Conservation (phyloP, 2,113 vertebrate species). For the Clarias macrocephalus region DNA sequence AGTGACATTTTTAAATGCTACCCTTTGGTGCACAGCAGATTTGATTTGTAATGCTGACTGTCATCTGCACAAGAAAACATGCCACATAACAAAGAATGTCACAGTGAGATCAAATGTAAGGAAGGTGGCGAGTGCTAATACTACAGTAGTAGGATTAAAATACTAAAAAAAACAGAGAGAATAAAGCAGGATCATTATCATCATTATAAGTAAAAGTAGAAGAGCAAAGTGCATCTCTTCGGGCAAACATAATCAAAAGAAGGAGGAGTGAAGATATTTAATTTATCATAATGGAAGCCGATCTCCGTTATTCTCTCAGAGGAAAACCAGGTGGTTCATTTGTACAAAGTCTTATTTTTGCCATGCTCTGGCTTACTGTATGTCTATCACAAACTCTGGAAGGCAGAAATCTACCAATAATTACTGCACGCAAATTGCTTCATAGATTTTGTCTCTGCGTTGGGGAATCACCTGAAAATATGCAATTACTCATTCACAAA, state of each 20-base stretch:
- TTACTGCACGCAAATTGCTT: conserved; percentile 13
- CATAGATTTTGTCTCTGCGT: conserved; percentile 17
- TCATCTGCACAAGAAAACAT: conserved; percentile 1
- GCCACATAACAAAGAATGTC: not conserved
- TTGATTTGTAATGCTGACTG: conserved; percentile 49
- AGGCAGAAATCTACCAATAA: conserved; percentile 27
- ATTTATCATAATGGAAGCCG: conserved; percentile 55
- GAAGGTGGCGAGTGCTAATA: not conserved
- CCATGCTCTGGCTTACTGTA: not conserved
- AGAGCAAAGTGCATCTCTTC: conserved; percentile 48
- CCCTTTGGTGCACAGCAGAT: conserved; percentile 48
- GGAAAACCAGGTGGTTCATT: not conserved
- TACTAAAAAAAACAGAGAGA: not conserved
- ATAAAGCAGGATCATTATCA: too few species aligned
- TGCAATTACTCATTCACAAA: conserved; percentile 34
- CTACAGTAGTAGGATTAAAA: not conserved
- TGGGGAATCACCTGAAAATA: conserved; percentile 33
- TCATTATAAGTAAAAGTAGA: conserved; percentile 42
- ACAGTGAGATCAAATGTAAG: not conserved
- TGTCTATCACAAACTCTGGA: not conserved
- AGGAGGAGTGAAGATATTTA: conserved; percentile 52
- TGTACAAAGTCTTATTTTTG: conserved; percentile 4
- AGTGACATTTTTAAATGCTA: conserved; percentile 66
- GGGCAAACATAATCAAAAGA: conserved; percentile 52
- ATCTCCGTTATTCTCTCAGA: not conserved